Conservation (phyloP, 2,797 vertebrate genomes). For the Sarcophilus harrisii region DNA sequence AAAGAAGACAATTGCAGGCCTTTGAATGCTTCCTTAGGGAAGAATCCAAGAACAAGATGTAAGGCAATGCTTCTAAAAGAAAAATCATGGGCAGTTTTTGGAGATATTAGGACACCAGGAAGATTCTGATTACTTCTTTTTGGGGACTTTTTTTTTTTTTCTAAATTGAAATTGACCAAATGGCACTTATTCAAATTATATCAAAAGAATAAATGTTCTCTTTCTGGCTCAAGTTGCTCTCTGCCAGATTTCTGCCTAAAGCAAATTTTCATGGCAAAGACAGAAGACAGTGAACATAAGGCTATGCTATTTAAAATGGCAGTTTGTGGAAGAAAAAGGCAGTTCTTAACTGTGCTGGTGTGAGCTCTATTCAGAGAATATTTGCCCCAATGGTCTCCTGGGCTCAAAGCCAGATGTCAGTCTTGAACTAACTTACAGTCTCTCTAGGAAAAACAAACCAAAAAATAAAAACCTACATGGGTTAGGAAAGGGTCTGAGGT, state of each 20-base stretch:
- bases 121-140: neutral
- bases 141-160: constrained; percentile 2
- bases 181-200: constrained; percentile 21
- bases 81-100: neutral
- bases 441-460: neutral
- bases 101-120: neutral
- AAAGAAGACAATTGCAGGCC: neutral
- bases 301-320: neutral
- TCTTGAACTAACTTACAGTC: neutral
- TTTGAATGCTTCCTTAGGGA: neutral
- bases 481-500: rapidly evolving
- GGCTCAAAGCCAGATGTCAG: neutral
- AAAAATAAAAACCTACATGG: neutral
- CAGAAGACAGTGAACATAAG: neutral
- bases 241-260: constrained; percentile 6
- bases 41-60: neutral
- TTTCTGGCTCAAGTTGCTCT: neutral
- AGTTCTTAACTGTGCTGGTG: neutral
- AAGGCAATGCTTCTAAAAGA: neutral
- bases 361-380: no score
- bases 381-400: neutral
- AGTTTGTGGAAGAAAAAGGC: neutral
- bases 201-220: neutral
- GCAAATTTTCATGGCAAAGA: neutral
- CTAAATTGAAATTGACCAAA: constrained; percentile 21